phyloP scores from a whole-genome alignment of 2,888 invertebrate species.

The Actias luna region DNA sequence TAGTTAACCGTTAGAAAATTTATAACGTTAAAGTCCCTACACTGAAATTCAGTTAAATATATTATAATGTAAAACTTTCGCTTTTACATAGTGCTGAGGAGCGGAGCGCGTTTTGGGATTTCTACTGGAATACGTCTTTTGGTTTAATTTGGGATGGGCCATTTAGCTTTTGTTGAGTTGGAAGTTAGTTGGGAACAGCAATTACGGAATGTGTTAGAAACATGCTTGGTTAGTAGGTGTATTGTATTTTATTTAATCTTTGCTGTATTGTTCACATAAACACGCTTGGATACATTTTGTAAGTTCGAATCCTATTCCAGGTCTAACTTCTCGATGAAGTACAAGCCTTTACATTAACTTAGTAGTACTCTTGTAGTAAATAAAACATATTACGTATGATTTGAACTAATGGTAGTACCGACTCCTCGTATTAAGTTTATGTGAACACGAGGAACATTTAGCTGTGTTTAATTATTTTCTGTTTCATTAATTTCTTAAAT shows the following conservation, averaged over 20 bases:
- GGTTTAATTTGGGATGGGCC: constrained; percentile 6
- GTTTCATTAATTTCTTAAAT: neutral
- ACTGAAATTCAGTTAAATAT: neutral
- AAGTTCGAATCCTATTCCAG: too few species aligned
- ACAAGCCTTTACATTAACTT: too few species aligned
- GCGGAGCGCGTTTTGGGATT: neutral
- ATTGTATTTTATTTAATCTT: neutral
- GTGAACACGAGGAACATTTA: neutral
- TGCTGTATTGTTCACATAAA: neutral
- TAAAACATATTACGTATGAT: too few species aligned
- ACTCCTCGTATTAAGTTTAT: neutral
- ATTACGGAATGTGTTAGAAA: neutral
- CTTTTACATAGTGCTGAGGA: neutral
- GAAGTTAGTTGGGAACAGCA: neutral
- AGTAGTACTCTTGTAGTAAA: too few species aligned
- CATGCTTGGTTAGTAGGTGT: neutral
- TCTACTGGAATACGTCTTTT: neutral
- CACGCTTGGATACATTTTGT: too few species aligned
- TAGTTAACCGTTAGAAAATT: neutral
- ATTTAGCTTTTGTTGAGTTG: constrained; percentile 1
- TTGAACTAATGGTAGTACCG: neutral
- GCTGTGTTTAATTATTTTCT: neutral
- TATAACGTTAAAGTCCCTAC: neutral
- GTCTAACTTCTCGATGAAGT: too few species aligned
- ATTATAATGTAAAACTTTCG: neutral